These are phyloP conservation scores for Thermophis baileyi DNA, from an alignment of 2,113 vertebrate species.

Conservation along the genomic window DNA sequence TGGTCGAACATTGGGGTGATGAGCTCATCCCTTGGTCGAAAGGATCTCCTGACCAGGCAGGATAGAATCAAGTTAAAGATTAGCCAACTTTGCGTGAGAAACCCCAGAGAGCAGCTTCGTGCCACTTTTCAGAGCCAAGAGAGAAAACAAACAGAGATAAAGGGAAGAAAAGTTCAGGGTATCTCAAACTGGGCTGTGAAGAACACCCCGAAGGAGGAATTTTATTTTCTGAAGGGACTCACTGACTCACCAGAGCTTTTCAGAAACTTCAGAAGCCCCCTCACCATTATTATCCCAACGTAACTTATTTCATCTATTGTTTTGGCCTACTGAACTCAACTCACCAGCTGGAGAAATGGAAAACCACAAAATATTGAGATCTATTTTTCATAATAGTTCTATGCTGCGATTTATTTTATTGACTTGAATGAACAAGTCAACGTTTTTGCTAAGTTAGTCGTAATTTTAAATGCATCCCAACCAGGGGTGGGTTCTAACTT, in stretches of 20 bases:
- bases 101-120: constrained; percentile 28
- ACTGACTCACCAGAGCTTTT: neutral
- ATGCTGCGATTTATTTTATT: neutral
- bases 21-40: too few relatives aligned
- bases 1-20: neutral
- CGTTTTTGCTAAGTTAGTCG: neutral
- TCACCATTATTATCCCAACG: neutral
- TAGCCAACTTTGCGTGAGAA: constrained; percentile 65
- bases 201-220: neutral
- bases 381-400: neutral
- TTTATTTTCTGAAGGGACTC: neutral
- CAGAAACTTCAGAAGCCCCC: neutral
- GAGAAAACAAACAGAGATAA: neutral
- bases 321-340: neutral
- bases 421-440: neutral
- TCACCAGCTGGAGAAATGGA: neutral
- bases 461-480: neutral
- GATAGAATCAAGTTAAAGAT: constrained; percentile 45
- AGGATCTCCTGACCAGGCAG: neutral
- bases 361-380: neutral
- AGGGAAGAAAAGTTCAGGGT: neutral
- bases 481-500: too few relatives aligned
- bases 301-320: neutral
- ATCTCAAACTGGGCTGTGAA: neutral
- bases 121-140: constrained; percentile 10